Base-by-base conservation (phyloP, 2,888 invertebrate species). In the Hololepta plana region DNA sequence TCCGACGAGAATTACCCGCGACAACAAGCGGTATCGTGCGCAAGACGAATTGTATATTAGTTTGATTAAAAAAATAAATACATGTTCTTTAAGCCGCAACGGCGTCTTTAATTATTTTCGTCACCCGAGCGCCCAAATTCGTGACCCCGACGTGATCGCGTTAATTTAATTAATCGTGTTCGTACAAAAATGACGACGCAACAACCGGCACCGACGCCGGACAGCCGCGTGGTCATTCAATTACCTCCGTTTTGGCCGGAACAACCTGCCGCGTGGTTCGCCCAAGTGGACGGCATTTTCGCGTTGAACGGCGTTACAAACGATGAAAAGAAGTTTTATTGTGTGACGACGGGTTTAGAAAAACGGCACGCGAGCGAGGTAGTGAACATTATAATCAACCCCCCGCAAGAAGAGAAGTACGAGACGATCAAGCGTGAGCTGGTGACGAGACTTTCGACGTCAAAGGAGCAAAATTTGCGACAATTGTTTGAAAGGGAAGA, bases 321-420 rank as follows among this genome's bases (percentile, higher is more conserved):
- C 10, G 4, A 11, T 46, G 2, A 46, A 45, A 29, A 13, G 15
- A 1, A 38, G 38, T 16, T 30, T 47, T 4, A 39, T 45, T 2
- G 23, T 34, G 38, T 27, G 20, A 3, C 28, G 26, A n/a, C 13
- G 22, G n/a, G 9, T 19, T 5, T 12, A 12, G 10, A 23, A 28
- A 20, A 29, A n/a, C 23, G 15, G n/a, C 24, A 28, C 21, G 30
- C 23, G 5, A 13, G 10, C 6, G 28, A 34, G 24, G 32, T 34
- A 2, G 11, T 15, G 12, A 30, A 34, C 13, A 26, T 33, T 10
- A 25, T 34, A 2, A 15, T 16, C 9, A 28, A 26, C 25, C 32
- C 34, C 16, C 44, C 42, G 2, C 19, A 11, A 2, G 14, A 11
- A 7, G 30, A 26, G 5, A 33, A 32, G 9, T 43, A 41, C 23